These are phyloP conservation scores for Ashinkailepas kermadecensis DNA, from an alignment of 2,888 invertebrate genomes.

Conservation along the genomic window DNA sequence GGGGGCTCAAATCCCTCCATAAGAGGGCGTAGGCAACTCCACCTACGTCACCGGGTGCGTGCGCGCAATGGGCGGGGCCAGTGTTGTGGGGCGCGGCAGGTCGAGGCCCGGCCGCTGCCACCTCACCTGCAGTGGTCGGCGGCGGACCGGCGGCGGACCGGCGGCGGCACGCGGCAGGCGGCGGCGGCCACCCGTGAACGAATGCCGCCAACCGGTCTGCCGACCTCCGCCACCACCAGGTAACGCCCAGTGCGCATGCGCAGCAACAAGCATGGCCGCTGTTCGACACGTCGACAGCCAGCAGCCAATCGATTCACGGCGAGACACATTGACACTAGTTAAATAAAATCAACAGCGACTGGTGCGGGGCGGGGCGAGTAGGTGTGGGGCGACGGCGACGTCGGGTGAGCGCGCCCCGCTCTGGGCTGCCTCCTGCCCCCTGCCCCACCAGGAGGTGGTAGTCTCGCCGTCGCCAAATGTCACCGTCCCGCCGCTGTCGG, in stretches of 20 bases:
- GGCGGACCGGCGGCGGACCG: background rate
- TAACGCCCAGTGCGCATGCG: background rate
- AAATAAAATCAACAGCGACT: constrained; percentile 5
- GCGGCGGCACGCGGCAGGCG: background rate
- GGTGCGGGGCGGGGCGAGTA: background rate
- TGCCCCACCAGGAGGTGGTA: no score
- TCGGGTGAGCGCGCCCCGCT: no score
- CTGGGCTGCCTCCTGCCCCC: no score
- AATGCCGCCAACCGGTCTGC: background rate
- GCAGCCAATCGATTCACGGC: constrained; percentile 10
- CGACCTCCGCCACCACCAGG: constrained; percentile 2
- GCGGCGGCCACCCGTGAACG: background rate
- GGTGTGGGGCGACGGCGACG: no score
- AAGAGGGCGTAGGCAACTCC: no score
- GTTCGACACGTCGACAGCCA: constrained; percentile 1
- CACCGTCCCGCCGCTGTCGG: background rate
- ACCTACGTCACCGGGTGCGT: no score
- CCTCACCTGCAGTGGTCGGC: background rate
- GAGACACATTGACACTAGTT: background rate
- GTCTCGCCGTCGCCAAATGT: no score
- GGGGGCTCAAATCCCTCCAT: no score
- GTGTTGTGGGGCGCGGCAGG: background rate
- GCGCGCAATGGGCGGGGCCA: no score
- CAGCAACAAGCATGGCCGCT: constrained; percentile 12
- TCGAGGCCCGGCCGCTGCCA: background rate